Percentiles rank a stretch among this genome's conserved stretches.
Evolutionary conservation across 2,888 invertebrate genomes (phyloP).

Genomic region (Leptopilina myrica): DNA sequence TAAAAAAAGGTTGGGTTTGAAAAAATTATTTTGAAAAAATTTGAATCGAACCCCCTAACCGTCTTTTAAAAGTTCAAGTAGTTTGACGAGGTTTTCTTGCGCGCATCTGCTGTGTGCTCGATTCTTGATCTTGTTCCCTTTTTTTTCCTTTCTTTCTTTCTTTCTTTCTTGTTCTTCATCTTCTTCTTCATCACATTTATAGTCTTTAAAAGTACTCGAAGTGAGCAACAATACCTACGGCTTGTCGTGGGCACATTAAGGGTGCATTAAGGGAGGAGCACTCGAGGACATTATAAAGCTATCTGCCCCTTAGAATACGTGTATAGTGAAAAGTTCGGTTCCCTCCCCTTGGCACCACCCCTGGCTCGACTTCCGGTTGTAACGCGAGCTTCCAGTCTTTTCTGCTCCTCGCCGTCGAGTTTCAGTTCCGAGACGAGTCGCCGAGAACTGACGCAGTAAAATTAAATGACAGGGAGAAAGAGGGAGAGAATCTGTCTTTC

Average conservation of each 20-base stretch:
- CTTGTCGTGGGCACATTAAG: constrained; percentile 64
- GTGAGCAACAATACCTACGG: constrained; percentile 71
- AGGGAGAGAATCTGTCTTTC: constrained; percentile 41
- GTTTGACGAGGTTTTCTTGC: constrained; percentile 39
- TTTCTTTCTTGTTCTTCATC: constrained; percentile 8
- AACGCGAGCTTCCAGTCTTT: constrained; percentile 65
- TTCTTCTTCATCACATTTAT: constrained; percentile 38
- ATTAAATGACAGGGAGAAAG: constrained; percentile 47
- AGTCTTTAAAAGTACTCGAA: constrained; percentile 59
- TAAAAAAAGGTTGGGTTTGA: no score
- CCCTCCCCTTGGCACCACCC: constrained; percentile 62
- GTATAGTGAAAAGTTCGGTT: constrained; percentile 66
- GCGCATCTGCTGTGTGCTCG: constrained; percentile 38
- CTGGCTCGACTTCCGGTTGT: constrained; percentile 74
- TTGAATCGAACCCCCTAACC: constrained; percentile 31
- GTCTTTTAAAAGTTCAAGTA: constrained; percentile 36
- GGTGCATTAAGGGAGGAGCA: constrained; percentile 71
- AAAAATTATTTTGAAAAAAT: constrained; percentile 25
- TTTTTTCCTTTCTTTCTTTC: constrained; percentile 36
- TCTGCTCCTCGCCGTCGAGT: constrained; percentile 12
- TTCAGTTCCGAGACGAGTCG: constrained; percentile 14
- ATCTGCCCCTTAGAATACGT: constrained; percentile 56
- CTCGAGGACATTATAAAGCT: constrained; percentile 72
- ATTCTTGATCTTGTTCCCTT: constrained; percentile 38
- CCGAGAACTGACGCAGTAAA: background rate